Percentiles rank a stretch among this genome's conserved stretches.
Evolutionary conservation across 2,113 vertebrate genomes (phyloP).

Genomic region (Sitta europaea): DNA sequence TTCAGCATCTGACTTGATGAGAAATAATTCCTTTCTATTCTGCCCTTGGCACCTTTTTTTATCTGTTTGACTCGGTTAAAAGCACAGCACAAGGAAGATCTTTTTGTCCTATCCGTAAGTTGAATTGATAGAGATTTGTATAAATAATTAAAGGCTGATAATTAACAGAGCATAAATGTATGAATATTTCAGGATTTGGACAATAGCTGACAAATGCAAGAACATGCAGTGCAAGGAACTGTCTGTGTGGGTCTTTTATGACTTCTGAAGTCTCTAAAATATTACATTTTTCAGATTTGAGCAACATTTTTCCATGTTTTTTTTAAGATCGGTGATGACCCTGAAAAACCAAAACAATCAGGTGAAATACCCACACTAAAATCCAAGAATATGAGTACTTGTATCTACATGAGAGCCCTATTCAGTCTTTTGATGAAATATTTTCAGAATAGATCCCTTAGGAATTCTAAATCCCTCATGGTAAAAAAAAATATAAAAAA

Average conservation of each 20-base stretch:
- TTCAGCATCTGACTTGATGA: not conserved
- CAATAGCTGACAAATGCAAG: not conserved
- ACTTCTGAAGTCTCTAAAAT: not conserved
- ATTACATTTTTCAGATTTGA: not conserved
- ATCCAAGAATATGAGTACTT: not conserved
- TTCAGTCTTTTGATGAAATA: not conserved
- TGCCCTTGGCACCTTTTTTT: not conserved
- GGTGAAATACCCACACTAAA: not conserved
- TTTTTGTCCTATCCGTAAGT: not conserved
- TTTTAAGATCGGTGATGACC: not conserved
- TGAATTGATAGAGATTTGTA: not conserved
- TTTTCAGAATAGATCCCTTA: not conserved
- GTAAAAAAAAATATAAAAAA: not conserved
- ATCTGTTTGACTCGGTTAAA: not conserved
- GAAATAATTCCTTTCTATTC: not conserved
- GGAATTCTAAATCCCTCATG: not conserved
- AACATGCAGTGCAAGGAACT: not conserved
- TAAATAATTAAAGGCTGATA: not conserved
- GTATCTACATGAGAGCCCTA: not conserved
- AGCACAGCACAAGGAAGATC: not conserved
- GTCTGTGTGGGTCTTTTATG: not conserved
- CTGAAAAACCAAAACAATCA: not conserved
- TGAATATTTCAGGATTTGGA: conserved; percentile 13
- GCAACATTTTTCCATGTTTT: not conserved
- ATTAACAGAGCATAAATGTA: not conserved